Evolutionary conservation across 2,113 vertebrate species (phyloP).

Genomic region (Lepisosteus osseus): DNA sequence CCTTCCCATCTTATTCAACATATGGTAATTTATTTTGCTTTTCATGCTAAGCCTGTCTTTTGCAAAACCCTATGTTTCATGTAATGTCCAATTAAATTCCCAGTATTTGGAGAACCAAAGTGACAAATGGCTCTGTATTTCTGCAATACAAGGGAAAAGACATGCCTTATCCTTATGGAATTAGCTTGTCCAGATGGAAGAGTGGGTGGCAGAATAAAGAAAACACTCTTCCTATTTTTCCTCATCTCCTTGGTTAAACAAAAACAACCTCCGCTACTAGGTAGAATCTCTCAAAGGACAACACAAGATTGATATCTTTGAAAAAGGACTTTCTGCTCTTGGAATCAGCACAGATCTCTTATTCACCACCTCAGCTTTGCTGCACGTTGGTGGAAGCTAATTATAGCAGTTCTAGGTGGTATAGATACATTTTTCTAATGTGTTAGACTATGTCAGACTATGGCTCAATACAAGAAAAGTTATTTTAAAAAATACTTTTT

Average conservation of each 20-base stretch:
- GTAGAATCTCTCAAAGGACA: background rate
- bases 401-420: background rate
- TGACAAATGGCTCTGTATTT: background rate
- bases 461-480: too few relatives aligned
- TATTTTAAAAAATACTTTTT: too few relatives aligned
- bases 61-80: background rate
- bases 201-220: constrained; percentile 34
- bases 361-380: background rate
- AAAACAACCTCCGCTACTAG: background rate
- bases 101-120: background rate
- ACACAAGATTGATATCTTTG: background rate
- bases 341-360: background rate
- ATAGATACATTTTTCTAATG: too few relatives aligned
- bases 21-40: background rate
- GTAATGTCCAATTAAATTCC: background rate
- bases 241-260: constrained; percentile 7
- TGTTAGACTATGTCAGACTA: too few relatives aligned
- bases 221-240: background rate
- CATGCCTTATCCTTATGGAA: too few relatives aligned
- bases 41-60: background rate
- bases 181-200: background rate
- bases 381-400: background rate
- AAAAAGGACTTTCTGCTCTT: background rate
- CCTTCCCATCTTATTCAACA: background rate
- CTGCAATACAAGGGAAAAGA: background rate